These are phyloP conservation scores for Chauna torquata DNA, from an alignment of 2,113 vertebrate genomes.

Conservation along the genomic window DNA sequence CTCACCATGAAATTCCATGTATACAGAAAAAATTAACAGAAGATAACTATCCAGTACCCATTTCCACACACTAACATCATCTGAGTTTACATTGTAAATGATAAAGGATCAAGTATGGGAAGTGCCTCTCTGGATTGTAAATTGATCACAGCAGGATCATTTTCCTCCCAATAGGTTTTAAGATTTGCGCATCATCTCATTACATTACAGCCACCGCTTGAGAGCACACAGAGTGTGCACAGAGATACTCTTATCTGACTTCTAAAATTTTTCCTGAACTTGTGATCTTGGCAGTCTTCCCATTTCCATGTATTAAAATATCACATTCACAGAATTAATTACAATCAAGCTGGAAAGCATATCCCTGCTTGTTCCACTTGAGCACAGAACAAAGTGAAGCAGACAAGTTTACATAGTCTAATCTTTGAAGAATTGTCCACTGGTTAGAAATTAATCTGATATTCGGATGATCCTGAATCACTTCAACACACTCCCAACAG, in stretches of 20 bases:
- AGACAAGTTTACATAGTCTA: constrained; percentile 22
- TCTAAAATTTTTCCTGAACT: constrained; percentile 44
- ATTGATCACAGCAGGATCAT: constrained; percentile 41
- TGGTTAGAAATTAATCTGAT: constrained; percentile 26
- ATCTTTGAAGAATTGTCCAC: not conserved
- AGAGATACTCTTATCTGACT: constrained; percentile 38
- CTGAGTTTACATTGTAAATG: not conserved
- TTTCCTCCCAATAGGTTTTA: constrained; percentile 29
- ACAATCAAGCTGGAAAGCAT: constrained; percentile 21
- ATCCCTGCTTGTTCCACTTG: not conserved
- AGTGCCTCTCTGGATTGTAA: not conserved
- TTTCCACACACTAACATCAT: not conserved
- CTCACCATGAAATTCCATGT: not conserved
- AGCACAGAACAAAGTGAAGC: constrained; percentile 33
- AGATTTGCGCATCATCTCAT: constrained; percentile 21
- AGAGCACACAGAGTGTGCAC: not conserved
- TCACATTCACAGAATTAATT: constrained; percentile 36
- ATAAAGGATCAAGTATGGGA: constrained; percentile 2
- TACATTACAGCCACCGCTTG: not conserved
- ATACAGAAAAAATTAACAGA: not conserved
- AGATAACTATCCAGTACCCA: not conserved
- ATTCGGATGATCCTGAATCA: not conserved
- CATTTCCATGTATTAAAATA: constrained; percentile 31
- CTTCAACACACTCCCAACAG: not conserved
- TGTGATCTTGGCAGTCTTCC: constrained; percentile 38